Evolutionary conservation across 2,797 vertebrate genomes (phyloP).

Genomic region (Acrossocheilus fasciatus): DNA sequence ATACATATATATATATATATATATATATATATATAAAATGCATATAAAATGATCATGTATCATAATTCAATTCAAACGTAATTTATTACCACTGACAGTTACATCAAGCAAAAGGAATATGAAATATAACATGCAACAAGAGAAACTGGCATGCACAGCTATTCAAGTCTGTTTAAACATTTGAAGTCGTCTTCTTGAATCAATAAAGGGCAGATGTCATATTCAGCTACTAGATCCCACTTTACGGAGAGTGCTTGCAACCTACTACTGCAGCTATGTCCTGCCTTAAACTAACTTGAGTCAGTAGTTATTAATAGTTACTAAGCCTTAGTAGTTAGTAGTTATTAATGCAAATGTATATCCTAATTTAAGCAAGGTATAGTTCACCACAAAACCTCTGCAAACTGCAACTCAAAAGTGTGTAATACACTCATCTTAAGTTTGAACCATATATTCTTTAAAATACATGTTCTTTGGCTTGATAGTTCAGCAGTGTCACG

Average conservation of each 20-base stretch:
- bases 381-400: neutral
- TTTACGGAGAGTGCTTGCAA: neutral
- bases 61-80: neutral
- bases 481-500: neutral
- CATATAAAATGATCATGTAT: neutral
- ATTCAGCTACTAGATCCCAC: neutral
- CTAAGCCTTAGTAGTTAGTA: neutral
- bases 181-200: neutral
- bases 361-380: neutral
- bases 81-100: neutral
- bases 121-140: neutral
- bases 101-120: neutral
- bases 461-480: constrained; percentile 4
- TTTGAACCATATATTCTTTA: neutral
- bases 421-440: neutral
- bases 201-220: neutral
- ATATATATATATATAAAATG: too few species aligned
- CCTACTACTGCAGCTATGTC: neutral
- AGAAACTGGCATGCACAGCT: neutral
- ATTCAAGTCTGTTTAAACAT: neutral
- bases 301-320: neutral
- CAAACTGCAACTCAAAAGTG: neutral
- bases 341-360: neutral
- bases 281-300: neutral
- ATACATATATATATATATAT: too few species aligned